Evolutionary conservation across 2,888 invertebrate species (phyloP).

Genomic region (Macrosiphum euphorbiae): DNA sequence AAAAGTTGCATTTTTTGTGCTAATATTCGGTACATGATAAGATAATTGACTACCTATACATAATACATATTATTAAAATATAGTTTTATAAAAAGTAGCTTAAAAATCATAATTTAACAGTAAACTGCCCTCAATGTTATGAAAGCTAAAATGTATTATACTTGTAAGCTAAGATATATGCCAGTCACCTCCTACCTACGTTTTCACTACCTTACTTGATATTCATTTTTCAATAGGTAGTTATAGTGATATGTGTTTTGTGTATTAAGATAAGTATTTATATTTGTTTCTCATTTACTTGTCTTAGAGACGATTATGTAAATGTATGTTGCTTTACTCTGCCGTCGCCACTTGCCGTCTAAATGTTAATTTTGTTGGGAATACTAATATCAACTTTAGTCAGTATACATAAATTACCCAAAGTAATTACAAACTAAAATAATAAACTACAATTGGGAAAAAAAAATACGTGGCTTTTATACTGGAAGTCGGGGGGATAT

Average conservation of each 20-base stretch:
- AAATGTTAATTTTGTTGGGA: constrained; percentile 45
- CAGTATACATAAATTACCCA: constrained; percentile 56
- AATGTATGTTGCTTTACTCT: constrained; percentile 38
- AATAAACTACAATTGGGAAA: not conserved
- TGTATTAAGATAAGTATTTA: constrained; percentile 36
- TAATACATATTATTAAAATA: not conserved
- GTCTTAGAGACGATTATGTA: constrained; percentile 49
- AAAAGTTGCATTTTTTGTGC: not conserved
- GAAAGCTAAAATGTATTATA: not conserved
- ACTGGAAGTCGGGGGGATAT: not conserved
- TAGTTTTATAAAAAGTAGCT: not conserved
- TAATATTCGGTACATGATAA: not conserved
- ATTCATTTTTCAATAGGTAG: not conserved
- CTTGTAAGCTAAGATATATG: not conserved
- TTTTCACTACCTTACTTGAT: not conserved
- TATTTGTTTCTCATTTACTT: constrained; percentile 47
- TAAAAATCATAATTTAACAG: not conserved
- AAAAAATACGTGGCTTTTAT: not conserved
- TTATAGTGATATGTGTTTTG: constrained; percentile 11
- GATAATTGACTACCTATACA: not conserved
- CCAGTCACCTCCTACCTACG: not conserved
- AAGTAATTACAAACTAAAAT: constrained; percentile 60
- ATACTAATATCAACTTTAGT: constrained; percentile 57
- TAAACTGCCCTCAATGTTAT: not conserved
- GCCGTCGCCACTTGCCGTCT: not conserved